Evolutionary conservation across 2,113 vertebrate species (phyloP), one percentile per base, ranked within the genome.

Genomic region (Hemibates koningsi): DNA sequence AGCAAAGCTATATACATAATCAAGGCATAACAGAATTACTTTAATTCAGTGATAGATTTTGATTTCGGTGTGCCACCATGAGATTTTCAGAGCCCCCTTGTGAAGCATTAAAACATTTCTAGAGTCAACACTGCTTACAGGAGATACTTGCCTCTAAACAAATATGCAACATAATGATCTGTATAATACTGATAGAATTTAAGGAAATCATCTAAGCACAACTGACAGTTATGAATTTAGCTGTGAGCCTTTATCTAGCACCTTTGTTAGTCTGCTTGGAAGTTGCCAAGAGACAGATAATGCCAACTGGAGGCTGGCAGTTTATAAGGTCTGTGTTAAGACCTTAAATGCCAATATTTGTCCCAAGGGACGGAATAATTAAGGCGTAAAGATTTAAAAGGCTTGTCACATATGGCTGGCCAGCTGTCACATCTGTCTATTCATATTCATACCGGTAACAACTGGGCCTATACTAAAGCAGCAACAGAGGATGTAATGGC

Each of bases 341-440:
- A 91, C 90, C 89, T 85, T 91, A 94, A 92, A 93, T 91, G 94
- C 92, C 95, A 94, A 93, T 90, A 92, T 80, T 59, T 93, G 71
- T 94, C 91, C 89, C 86, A 13, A 11, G 86, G 89, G 93, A 82
- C 1, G 12, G 29, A 68, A 93, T 94, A 94, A 94, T 94, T 92
- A 94, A 92, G 89, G 89, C 82, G 32, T 90, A 92, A 94, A 90
- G 93, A 93, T 89, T 89, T 91, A 86, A 93, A 93, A 91, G 84
- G 36, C 79, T 86, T 80, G 87, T 91, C 92, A 87, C 95, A 95
- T 94, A 93, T 91, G 93, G 92, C 84, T 21, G 89, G 91, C 94
- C 94, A 93, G 95, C 92, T 94, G 95, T 93, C 93, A 93, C 93
- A 91, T 90, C 88, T 92, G 88, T 89, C 92, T 57, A 80, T 80